phyloP scores from a whole-genome alignment of 2,113 vertebrate species.

The Bufo bufo region DNA sequence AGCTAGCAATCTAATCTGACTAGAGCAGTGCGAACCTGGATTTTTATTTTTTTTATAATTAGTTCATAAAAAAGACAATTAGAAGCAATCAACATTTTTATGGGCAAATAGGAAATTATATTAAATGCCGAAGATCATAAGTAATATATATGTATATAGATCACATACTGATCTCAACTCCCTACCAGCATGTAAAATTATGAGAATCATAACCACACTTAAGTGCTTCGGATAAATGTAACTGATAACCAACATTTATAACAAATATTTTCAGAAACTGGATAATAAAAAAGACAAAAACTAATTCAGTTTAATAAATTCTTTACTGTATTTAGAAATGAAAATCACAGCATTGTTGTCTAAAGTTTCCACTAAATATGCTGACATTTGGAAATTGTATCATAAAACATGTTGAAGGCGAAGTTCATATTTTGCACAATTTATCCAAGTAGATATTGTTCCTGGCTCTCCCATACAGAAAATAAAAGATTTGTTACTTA shows the following conservation, averaged over 20 bases:
- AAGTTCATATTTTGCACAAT: background rate
- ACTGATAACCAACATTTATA: background rate
- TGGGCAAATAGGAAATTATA: too few species aligned
- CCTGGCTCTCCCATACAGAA: background rate
- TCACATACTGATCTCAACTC: too few species aligned
- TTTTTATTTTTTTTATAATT: too few species aligned
- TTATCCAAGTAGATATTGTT: background rate
- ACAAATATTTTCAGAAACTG: background rate
- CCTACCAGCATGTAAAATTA: too few species aligned
- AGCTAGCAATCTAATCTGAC: too few species aligned
- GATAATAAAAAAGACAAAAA: background rate
- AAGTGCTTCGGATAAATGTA: too few species aligned
- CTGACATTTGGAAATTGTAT: constrained; percentile 35
- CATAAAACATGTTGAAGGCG: constrained; percentile 16
- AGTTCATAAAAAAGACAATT: too few species aligned
- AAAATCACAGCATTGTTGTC: constrained; percentile 44
- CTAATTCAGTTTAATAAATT: constrained; percentile 23
- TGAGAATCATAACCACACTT: too few species aligned
- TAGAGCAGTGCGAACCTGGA: too few species aligned
- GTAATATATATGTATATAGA: too few species aligned
- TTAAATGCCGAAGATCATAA: too few species aligned
- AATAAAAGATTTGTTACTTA: background rate
- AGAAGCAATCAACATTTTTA: too few species aligned
- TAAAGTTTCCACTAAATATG: constrained; percentile 38
- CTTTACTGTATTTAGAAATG: constrained; percentile 50